Conservation (phyloP, 2,797 vertebrate species). For the Sebastes jordani region DNA sequence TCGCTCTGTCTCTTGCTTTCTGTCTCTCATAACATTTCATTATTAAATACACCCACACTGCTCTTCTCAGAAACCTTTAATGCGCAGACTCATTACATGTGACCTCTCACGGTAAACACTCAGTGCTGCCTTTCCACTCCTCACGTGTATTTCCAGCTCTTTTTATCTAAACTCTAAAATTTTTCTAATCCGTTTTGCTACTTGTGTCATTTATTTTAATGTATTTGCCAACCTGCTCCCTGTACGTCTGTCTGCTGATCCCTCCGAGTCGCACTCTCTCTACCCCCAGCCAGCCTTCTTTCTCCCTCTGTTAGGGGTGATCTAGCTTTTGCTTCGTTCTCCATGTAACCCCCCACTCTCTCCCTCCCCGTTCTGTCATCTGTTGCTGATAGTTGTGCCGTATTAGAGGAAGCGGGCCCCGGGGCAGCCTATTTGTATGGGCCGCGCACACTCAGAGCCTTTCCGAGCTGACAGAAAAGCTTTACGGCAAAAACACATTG, state of each 20-base stretch:
- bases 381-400: constrained; percentile 67
- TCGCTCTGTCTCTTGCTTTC: background rate
- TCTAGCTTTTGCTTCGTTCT: constrained; percentile 31
- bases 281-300: constrained; percentile 14
- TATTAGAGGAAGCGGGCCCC: constrained; percentile 67
- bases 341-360: constrained; percentile 1
- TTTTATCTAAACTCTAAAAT: background rate
- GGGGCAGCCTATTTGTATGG: constrained; percentile 71
- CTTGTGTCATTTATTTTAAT: background rate
- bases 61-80: constrained; percentile 29
- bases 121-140: constrained; percentile 4
- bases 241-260: background rate
- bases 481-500: constrained; percentile 68
- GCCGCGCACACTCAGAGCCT: constrained; percentile 48
- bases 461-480: constrained; percentile 68
- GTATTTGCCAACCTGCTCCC: background rate
- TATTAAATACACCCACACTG: constrained; percentile 63
- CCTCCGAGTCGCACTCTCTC: background rate
- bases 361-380: constrained; percentile 57
- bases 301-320: constrained; percentile 38
- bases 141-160: constrained; percentile 2
- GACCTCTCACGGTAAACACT: constrained; percentile 44
- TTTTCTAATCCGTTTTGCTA: background rate
- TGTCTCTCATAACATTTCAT: constrained; percentile 42
- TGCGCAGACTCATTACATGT: constrained; percentile 37